Percentiles rank a stretch among this genome's conserved stretches.
Evolutionary conservation across 2,888 invertebrate genomes (phyloP).

Genomic region (Oligia strigilis): DNA sequence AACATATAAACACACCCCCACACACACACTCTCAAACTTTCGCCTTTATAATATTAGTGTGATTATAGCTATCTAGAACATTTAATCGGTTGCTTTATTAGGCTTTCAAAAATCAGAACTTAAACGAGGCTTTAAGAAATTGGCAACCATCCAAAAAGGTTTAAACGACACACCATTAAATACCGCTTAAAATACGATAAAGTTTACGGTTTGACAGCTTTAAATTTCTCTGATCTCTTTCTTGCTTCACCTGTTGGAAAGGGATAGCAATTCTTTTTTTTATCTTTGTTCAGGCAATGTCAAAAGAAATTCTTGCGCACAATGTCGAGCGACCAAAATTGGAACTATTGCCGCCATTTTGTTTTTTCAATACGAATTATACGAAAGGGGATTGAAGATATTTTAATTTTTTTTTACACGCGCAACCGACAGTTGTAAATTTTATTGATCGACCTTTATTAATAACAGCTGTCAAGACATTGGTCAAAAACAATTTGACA

Average conservation of each 20-base stretch:
- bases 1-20: too few species aligned
- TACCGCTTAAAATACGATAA: slow-evolving; percentile 3
- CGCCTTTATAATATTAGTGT: too few species aligned
- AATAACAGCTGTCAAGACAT: too few species aligned
- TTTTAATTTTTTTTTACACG: too few species aligned
- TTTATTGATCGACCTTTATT: too few species aligned
- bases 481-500: too few species aligned
- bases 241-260: background rate
- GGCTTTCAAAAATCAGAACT: background rate
- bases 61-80: too few species aligned
- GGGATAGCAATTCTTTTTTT: background rate
- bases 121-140: background rate
- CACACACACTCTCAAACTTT: too few species aligned
- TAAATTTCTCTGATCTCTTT: background rate
- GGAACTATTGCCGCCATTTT: background rate
- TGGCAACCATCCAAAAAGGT: slow-evolving; percentile 7
- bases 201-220: background rate
- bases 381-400: too few species aligned
- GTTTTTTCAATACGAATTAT: background rate
- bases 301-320: background rate
- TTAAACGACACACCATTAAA: background rate
- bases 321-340: background rate
- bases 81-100: background rate
- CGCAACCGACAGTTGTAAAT: too few species aligned
- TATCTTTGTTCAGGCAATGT: background rate